Evolutionary conservation across 2,113 vertebrate genomes (phyloP), one percentile per base, ranked within the genome.

Genomic region (Hippocampus barbouri): DNA sequence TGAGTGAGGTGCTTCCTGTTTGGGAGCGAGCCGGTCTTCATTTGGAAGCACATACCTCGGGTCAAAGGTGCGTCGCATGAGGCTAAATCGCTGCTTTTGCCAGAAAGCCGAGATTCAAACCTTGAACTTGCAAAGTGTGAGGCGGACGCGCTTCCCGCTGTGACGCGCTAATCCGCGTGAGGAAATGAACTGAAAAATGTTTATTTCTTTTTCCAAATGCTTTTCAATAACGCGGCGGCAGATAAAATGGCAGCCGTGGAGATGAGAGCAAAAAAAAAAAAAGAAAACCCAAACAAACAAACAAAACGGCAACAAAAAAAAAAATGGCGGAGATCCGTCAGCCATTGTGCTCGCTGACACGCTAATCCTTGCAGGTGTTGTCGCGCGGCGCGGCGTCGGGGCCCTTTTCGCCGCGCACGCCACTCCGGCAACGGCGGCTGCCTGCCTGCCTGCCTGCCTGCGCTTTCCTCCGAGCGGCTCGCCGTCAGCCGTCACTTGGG

Each of bases 281-380:
- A 38, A 38, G 34, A 38, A 38, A 38, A 38, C 4, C 49, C n/a
- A n/a, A 56, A n/a, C 43, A 51, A 51, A 51, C 47, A 49, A 54
- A 54, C 51, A 54, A 54, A 54, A 18, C 18, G 20, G 18, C 5
- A 57, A 73, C 63, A 67, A 43, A 2, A 1, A 57, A 57, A 84
- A 74, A 82, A 84, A 75, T 77, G 82, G 79, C 83, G 83, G 79
- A 83, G 75, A 83, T 84, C 77, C 83, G 71, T 53, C 73, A 65
- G 79, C 86, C 83, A 82, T 89, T 90, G 89, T 91, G 79, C 45
- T 59, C 12, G 84, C 78, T 88, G 90, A 91, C 89, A 90, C 86
- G 82, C 81, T 91, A 90, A 89, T 91, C 88, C 88, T 41, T 81
- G 84, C 89, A 88, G 88, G 88, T 91, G 89, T 88, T 85, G 87